These are phyloP conservation scores for Emys orbicularis DNA, from an alignment of 2,797 vertebrate genomes.

Conservation along the genomic window DNA sequence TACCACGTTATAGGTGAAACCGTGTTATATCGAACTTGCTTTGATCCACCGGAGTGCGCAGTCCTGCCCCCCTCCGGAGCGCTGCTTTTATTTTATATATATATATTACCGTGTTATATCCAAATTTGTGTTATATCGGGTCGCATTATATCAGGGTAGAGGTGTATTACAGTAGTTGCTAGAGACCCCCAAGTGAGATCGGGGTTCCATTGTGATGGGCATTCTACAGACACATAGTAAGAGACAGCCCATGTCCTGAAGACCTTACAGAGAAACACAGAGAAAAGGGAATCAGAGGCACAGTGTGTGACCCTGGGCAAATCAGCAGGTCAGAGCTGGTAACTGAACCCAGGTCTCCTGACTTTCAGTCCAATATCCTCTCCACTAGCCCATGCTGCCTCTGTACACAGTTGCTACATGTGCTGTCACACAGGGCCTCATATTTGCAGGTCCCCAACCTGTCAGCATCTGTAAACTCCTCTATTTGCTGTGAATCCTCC, in stretches of 20 bases:
- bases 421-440: background rate
- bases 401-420: background rate
- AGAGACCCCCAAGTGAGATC: background rate
- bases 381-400: rapidly evolving
- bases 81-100: too few species aligned
- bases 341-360: background rate
- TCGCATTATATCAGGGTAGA: too few species aligned
- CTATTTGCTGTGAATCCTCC: too few species aligned
- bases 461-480: background rate
- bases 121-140: too few species aligned
- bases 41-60: too few species aligned
- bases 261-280: background rate
- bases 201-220: background rate
- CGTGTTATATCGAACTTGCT: too few species aligned
- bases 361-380: rapidly evolving
- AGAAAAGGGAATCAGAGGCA: background rate
- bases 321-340: background rate
- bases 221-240: background rate
- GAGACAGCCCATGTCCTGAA: background rate
- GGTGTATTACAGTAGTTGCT: background rate
- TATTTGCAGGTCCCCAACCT: background rate
- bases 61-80: too few species aligned
- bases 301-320: background rate
- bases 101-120: too few species aligned
- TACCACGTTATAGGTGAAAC: too few species aligned